Evolutionary conservation across 2,888 invertebrate species (phyloP).

Genomic region (Odontomyia ornata): DNA sequence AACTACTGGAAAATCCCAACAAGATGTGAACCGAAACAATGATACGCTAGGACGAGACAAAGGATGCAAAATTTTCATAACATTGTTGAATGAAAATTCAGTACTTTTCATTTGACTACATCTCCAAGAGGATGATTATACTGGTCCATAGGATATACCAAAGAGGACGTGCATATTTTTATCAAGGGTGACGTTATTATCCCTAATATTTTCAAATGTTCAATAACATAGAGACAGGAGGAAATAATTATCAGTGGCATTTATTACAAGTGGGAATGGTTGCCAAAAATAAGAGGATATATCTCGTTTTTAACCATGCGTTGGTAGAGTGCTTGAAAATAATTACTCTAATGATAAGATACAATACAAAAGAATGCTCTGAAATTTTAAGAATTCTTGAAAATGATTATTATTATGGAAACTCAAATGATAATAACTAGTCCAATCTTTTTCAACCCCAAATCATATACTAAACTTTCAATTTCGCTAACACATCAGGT

Average conservation of each 20-base stretch:
- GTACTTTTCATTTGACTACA: neutral
- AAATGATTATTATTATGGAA: too few relatives aligned
- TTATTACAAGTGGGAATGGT: neutral
- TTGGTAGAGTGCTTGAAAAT: neutral
- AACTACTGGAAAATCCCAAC: neutral
- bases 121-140: neutral
- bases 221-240: neutral
- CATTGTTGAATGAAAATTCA: neutral
- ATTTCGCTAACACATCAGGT: neutral
- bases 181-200: neutral
- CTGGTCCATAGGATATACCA: neutral
- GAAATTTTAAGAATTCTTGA: too few relatives aligned
- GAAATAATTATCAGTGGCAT: neutral
- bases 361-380: too few relatives aligned
- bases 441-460: too few relatives aligned
- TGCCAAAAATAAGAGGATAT: neutral
- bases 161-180: neutral
- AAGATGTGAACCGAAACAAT: neutral
- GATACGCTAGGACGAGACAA: too few relatives aligned
- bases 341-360: too few relatives aligned
- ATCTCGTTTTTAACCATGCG: neutral
- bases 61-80: conserved; percentile 8
- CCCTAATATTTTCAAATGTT: neutral
- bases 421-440: too few relatives aligned
- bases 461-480: too few relatives aligned